Base-by-base conservation (phyloP, 2,888 invertebrate genomes). In the Rotaria socialis region DNA sequence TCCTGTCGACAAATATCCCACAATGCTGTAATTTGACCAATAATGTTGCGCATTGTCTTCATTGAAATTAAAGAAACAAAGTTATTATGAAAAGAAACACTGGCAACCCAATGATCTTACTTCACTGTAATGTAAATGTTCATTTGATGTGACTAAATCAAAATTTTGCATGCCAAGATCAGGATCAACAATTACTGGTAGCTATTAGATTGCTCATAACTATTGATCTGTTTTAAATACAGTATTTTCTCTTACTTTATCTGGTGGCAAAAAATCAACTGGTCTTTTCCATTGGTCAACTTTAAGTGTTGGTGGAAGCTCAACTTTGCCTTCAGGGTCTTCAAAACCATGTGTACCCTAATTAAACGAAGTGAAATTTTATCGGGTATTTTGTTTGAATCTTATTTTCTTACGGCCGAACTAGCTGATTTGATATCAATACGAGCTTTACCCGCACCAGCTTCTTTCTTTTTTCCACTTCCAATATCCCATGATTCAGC, bases 241-340 rank as follows among this genome's bases (percentile, higher is more conserved):
- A 60, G 0, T 60, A 2, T 16, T 67, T 16, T 67, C 8, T 67
- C 35, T 67, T 35, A 67, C 67, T 67, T 27, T 27, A 1, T 67
- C 67, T 0, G 67, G 6, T 67, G 67, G 67, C 1, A 90, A 89
- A 87, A 89, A 90, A 85, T 91, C 91, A 84, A 89, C 89, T n/a
- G 91, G 91, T 80, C 91, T 88, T 88, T 90, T 90, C 90, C 90
- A 91, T 60, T 89, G 88, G 84, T 89, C 89, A 7, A 90, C 90
- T 88, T 88, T 89, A 52, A 91, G 87, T 50, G 90, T 89, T 1
- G 89, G 86, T 27, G 91, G 91, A 88, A 90, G 88, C 74, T 91
- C 90, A 87, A 91, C 88, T 87, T 90, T 90, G 10, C 91, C 91
- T 86, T 91, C 91, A 1, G 91, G 91, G 88, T 91, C 91, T 86